Conservation (phyloP, 2,113 vertebrate genomes). For the Camelus dromedarius region DNA sequence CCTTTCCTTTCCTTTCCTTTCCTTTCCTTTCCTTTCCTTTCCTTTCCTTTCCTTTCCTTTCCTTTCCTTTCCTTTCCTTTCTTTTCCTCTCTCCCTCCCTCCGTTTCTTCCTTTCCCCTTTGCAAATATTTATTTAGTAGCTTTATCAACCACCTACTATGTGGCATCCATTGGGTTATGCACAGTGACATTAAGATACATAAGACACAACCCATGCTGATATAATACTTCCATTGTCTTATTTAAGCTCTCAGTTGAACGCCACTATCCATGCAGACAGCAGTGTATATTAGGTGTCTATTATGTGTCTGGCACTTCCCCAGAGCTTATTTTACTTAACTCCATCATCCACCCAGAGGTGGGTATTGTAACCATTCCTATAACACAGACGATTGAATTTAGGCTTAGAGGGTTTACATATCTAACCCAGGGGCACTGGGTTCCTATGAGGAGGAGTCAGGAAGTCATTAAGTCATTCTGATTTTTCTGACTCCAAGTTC, state of each 20-base stretch:
- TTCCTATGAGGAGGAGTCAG: neutral
- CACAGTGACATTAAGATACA: neutral
- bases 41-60: too few species aligned
- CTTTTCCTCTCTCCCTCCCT: neutral
- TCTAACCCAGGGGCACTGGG: neutral
- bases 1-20: too few species aligned
- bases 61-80: too few species aligned
- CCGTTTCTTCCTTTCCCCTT: neutral
- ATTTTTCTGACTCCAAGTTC: slow-evolving; percentile 1
- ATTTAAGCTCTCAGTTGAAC: neutral
- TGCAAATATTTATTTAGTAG: neutral
- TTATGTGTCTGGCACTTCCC: neutral
- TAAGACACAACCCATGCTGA: neutral
- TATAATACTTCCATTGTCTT: neutral
- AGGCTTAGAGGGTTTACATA: slow-evolving; percentile 18
- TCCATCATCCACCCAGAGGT: neutral
- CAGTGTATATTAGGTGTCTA: neutral
- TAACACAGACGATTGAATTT: slow-evolving; percentile 14
- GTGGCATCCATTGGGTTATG: neutral
- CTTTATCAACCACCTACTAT: neutral
- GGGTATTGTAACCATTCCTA: neutral
- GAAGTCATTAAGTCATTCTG: neutral
- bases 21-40: too few species aligned
- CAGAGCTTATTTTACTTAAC: neutral
- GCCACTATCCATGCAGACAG: neutral